Conservation (phyloP, 2,797 vertebrate species). For the Coranthus polyacanthus region DNA sequence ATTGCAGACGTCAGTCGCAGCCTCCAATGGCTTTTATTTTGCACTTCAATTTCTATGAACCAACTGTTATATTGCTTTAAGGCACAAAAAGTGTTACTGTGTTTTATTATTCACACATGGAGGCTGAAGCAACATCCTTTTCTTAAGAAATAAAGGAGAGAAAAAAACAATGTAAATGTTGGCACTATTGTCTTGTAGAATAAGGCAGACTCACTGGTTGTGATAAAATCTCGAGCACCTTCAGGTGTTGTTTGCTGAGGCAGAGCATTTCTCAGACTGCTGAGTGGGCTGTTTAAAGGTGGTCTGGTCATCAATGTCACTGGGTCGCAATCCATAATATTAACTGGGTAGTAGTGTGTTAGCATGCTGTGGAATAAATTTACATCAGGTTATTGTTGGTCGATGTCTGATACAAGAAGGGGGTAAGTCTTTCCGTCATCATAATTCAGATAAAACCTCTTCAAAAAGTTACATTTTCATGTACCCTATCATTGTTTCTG, state of each 20-base stretch:
- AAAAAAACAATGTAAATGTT: too few species aligned
- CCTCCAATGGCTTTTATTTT: not conserved
- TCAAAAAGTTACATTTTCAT: not conserved
- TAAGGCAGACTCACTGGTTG: not conserved
- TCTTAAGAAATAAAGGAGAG: too few species aligned
- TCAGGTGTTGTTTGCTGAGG: not conserved
- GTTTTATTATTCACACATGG: too few species aligned
- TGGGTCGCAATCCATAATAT: not conserved
- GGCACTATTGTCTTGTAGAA: not conserved
- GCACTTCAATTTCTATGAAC: not conserved
- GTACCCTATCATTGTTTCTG: too few species aligned
- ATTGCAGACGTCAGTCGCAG: not conserved
- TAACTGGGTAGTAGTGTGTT: not conserved
- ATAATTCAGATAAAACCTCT: too few species aligned
- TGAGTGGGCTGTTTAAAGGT: not conserved
- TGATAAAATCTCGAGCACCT: not conserved
- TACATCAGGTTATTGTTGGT: not conserved
- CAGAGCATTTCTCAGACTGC: conserved; percentile 1
- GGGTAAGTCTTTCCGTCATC: too few species aligned
- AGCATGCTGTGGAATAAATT: not conserved
- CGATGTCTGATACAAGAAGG: not conserved
- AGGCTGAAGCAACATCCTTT: too few species aligned
- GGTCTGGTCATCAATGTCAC: not conserved
- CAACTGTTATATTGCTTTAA: not conserved
- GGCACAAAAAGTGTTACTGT: not conserved